Evolutionary conservation across 2,113 vertebrate genomes (phyloP).

Genomic region (Antechinus stuartii): DNA sequence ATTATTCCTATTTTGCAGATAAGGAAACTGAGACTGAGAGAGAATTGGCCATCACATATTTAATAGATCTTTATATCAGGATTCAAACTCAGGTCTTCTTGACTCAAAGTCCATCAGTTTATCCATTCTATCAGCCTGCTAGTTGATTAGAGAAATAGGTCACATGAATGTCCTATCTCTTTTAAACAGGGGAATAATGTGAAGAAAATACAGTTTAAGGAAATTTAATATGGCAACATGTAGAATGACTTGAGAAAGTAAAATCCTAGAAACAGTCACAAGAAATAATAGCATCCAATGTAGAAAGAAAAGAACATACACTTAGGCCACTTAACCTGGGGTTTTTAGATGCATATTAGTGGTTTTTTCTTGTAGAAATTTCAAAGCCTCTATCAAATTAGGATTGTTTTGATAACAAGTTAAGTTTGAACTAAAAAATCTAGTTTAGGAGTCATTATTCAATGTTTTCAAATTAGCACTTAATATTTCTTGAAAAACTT

Average conservation of each 20-base stretch:
- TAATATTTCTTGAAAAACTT: conserved; percentile 30
- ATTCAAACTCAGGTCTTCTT: background rate
- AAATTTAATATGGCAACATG: background rate
- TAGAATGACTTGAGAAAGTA: background rate
- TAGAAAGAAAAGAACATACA: background rate
- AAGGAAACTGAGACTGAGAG: background rate
- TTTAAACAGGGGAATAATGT: background rate
- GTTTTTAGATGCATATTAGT: background rate
- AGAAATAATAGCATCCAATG: background rate
- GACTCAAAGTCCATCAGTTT: background rate
- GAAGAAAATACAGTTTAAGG: background rate
- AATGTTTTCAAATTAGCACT: conserved; percentile 34
- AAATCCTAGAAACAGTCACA: background rate
- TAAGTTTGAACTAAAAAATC: background rate
- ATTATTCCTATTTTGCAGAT: background rate
- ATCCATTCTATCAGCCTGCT: background rate
- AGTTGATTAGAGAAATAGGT: background rate
- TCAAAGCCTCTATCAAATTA: background rate
- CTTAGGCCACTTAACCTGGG: background rate
- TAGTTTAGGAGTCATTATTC: conserved; percentile 1
- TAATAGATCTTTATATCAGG: background rate
- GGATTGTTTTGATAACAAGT: conserved; percentile 1
- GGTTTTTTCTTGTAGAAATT: background rate
- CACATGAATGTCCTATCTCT: background rate
- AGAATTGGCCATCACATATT: background rate